phyloP scores from a whole-genome alignment of 2,113 vertebrate genomes.

The Spermophilus dauricus region DNA sequence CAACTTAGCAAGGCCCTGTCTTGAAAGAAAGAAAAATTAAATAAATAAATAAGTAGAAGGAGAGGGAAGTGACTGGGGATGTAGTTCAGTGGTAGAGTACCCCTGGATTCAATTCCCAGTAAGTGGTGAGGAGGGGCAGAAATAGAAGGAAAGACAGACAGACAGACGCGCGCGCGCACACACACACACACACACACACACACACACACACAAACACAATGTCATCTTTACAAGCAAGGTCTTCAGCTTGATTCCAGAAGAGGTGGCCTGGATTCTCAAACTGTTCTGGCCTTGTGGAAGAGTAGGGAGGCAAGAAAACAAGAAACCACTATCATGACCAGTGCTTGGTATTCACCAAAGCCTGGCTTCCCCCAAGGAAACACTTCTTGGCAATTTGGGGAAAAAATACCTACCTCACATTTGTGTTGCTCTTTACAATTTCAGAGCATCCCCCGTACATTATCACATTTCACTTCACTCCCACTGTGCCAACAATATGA shows the following conservation, averaged over 20 bases:
- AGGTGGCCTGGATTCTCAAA: background rate
- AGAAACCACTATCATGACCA: background rate
- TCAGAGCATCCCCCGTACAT: conserved; percentile 10
- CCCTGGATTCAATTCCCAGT: no score
- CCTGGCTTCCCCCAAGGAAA: conserved; percentile 47
- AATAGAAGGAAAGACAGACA: no score
- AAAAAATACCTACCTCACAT: conserved; percentile 32
- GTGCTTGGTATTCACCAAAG: background rate
- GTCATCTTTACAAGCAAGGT: background rate
- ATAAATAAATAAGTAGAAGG: no score
- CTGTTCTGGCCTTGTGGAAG: background rate
- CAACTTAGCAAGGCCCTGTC: no score
- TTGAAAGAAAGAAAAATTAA: no score
- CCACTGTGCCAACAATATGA: conserved; percentile 53
- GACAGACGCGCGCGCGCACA: no score
- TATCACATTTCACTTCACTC: conserved; percentile 41
- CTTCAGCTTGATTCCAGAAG: conserved; percentile 8
- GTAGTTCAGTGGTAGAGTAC: no score
- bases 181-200: no score
- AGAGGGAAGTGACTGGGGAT: no score
- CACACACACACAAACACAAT: background rate
- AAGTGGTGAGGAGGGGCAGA: no score
- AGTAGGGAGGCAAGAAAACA: background rate
- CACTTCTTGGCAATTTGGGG: conserved; percentile 7
- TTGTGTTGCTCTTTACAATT: conserved; percentile 56